A percentile compares a stretch with the other conserved stretches of the same genome.
Conservation (phyloP, 2,113 vertebrate genomes). For the Percina caprodes region DNA sequence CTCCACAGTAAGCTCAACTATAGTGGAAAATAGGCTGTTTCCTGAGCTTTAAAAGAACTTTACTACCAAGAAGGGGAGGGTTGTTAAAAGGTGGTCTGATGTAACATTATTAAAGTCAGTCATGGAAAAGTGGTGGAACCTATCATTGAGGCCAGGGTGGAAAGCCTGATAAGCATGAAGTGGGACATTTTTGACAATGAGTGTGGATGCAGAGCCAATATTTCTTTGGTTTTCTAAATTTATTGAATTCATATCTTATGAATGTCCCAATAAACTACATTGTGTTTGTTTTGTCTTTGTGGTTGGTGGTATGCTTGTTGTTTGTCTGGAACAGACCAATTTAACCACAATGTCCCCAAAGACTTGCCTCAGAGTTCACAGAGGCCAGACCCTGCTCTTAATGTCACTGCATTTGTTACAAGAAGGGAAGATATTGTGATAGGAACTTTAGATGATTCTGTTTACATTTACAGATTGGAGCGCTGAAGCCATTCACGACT, state of each 20-base stretch:
- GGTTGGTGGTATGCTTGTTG: conserved; percentile 16
- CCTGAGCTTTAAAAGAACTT: conserved; percentile 32
- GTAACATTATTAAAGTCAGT: conserved; percentile 7
- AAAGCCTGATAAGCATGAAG: conserved; percentile 25
- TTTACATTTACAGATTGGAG: conserved; percentile 86
- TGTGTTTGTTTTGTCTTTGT: conserved; percentile 20
- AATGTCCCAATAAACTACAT: neutral
- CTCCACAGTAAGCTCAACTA: neutral
- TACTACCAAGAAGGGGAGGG: conserved; percentile 13
- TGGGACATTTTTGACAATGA: neutral
- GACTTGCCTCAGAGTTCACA: conserved; percentile 28
- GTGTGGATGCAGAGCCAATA: neutral
- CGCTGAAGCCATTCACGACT: conserved; percentile 90
- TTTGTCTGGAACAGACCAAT: conserved; percentile 14
- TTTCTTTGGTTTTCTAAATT: neutral
- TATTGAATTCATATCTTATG: conserved; percentile 5
- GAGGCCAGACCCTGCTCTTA: conserved; percentile 19
- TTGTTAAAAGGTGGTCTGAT: neutral
- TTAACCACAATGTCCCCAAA: conserved; percentile 21
- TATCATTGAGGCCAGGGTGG: neutral
- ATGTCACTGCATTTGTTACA: conserved; percentile 2
- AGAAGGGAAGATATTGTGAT: conserved; percentile 19
- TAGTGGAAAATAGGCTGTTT: conserved; percentile 42
- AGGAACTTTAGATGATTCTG: conserved; percentile 36
- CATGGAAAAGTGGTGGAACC: conserved; percentile 23